Evolutionary conservation across 1,140 invertebrate species (phyloP), one percentile per base, ranked within the genome.

Genomic region (Hyphantria cunea): DNA sequence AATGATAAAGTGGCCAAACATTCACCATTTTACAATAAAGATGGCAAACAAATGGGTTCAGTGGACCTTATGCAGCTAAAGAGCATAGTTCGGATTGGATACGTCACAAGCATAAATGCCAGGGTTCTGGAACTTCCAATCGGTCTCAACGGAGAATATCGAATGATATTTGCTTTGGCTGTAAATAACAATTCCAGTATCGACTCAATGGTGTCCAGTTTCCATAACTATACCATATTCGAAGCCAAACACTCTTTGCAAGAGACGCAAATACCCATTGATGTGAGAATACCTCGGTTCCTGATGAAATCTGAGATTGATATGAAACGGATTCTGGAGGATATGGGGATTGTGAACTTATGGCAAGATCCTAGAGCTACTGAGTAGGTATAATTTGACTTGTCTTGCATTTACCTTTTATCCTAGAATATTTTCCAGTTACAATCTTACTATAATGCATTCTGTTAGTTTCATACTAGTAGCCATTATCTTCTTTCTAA

Each of bases 301-400:
- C 8, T 42, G 12, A 33, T 50, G 2, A 31, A 11, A 6, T 37
- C 10, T 42, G 56, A 60, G 9, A 10, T 60, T n/a, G 37, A 62
- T 14, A 44, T 53, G n/a, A 45, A 33, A 33, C 6, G 10, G 3
- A 33, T 67, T 9, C 12, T 67, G 0, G 47, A 62, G 52, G 58
- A 62, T n/a, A 12, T 67, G 0, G 65, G 58, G 31, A 6, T 67
- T n/a, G 51, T 12, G 9, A 34, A 31, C 45, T n/a, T 62, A 8
- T 67, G 65, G 65, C 41, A 11, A 10, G 13, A 67, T 37, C 53
- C 59, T 7, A 33, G 3, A 12, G 58, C 51, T 7, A 67, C 65
- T 0, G 51, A 39, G 65, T 67, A 52, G 25, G 31, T 34, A 44
- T 13, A 7, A 12, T 44, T 41, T 41, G n/a, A 7, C 4, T 41